phyloP scores from a whole-genome alignment of 2,797 vertebrate species.

The Micromesistius poutassou region DNA sequence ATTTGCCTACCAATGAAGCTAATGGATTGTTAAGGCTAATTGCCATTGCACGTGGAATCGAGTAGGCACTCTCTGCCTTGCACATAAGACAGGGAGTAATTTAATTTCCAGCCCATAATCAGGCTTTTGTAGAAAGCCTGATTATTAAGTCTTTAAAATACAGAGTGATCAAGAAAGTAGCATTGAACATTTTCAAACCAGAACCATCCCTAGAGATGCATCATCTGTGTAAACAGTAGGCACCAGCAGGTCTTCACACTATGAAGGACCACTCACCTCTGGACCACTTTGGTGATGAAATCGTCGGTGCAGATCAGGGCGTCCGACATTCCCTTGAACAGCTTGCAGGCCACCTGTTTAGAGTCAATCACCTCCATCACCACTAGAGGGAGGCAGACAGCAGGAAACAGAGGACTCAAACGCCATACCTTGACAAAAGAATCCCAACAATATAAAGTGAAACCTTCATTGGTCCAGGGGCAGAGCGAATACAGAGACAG shows the following conservation, averaged over 20 bases:
- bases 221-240: neutral
- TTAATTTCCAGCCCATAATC: too few species aligned
- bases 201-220: neutral
- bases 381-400: conserved; percentile 68
- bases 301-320: conserved; percentile 98
- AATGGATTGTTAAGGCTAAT: too few species aligned
- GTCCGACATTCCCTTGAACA: conserved; percentile 95
- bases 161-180: too few species aligned
- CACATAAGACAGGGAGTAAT: too few species aligned
- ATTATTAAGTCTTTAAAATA: too few species aligned
- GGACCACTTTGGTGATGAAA: conserved; percentile 98
- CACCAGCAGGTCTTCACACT: neutral
- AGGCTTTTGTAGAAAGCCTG: too few species aligned
- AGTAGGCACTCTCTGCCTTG: too few species aligned
- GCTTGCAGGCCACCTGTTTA: conserved; percentile 90
- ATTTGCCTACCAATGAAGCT: too few species aligned
- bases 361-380: conserved; percentile 98
- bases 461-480: neutral
- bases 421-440: neutral
- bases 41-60: too few species aligned
- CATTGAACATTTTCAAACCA: too few species aligned
- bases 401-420: neutral
- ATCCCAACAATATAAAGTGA: neutral
- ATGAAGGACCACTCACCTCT: conserved; percentile 75
- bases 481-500: neutral